phyloP scores from a whole-genome alignment of 2,113 vertebrate genomes.

The Austrofundulus limnaeus region DNA sequence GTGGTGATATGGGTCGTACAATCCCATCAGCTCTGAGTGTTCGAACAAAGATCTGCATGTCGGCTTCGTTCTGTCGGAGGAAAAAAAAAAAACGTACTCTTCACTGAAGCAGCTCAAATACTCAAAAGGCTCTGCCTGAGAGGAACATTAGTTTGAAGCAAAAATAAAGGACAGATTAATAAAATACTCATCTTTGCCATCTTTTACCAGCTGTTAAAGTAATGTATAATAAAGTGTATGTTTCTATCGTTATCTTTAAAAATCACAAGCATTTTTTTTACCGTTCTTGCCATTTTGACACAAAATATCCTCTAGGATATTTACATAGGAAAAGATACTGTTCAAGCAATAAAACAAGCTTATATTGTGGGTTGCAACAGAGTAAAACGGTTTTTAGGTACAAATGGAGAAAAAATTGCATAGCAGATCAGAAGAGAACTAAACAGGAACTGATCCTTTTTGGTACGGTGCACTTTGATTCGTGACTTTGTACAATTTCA shows the following conservation, averaged over 20 bases:
- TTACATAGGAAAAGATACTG: slow-evolving; percentile 81
- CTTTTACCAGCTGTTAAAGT: slow-evolving; percentile 85
- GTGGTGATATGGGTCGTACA: slow-evolving; percentile 32
- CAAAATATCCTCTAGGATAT: slow-evolving; percentile 75
- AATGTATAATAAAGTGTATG: slow-evolving; percentile 84
- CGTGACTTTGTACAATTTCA: slow-evolving; percentile 75
- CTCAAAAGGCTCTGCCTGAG: slow-evolving; percentile 94
- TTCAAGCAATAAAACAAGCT: slow-evolving; percentile 84
- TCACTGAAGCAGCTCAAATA: slow-evolving; percentile 89
- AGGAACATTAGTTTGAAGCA: slow-evolving; percentile 82
- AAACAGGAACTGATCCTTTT: slow-evolving; percentile 83
- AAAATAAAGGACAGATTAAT: slow-evolving; percentile 67
- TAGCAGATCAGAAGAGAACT: slow-evolving; percentile 90
- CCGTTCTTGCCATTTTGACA: slow-evolving; percentile 81
- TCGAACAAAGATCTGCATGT: slow-evolving; percentile 44
- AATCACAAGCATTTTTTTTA: slow-evolving; percentile 80
- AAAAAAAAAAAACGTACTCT: slow-evolving; percentile 71
- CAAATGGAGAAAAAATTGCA: slow-evolving; percentile 86
- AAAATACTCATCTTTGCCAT: slow-evolving; percentile 75
- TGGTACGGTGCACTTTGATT: slow-evolving; percentile 87
- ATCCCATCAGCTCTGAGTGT: slow-evolving; percentile 47
- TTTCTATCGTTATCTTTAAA: slow-evolving; percentile 81
- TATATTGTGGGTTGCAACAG: slow-evolving; percentile 85
- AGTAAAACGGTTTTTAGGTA: slow-evolving; percentile 83
- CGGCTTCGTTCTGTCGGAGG: slow-evolving; percentile 39